These are phyloP conservation scores for Palloptera scutellata DNA, from an alignment of 2,888 invertebrate species.

Conservation along the genomic window DNA sequence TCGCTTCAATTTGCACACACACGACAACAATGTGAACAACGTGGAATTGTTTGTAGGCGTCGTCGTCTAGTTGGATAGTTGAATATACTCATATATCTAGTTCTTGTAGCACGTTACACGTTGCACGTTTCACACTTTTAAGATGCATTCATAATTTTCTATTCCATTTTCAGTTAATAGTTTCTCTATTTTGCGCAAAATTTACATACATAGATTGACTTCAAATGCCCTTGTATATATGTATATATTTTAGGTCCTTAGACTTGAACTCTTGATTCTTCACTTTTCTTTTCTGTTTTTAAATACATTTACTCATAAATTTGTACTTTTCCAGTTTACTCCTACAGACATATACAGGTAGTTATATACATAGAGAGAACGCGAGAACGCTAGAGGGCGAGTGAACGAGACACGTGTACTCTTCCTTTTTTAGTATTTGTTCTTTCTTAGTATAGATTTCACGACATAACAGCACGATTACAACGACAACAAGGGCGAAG, in stretches of 20 bases:
- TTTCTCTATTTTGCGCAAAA: neutral
- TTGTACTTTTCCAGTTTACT: neutral
- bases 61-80: neutral
- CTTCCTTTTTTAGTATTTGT: neutral
- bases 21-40: slow-evolving; percentile 6
- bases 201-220: neutral
- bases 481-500: neutral
- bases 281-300: slow-evolving; percentile 9
- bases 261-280: slow-evolving; percentile 13
- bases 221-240: slow-evolving; percentile 15
- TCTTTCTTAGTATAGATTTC: slow-evolving; percentile 28
- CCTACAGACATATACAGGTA: neutral
- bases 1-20: neutral
- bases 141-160: no score
- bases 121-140: no score
- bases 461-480: slow-evolving; percentile 44
- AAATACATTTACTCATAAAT: neutral
- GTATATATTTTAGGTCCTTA: slow-evolving; percentile 11
- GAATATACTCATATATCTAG: no score
- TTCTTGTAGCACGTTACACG: no score
- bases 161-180: neutral
- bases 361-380: neutral
- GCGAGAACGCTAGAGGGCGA: no score
- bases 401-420: slow-evolving; percentile 2
- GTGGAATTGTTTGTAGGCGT: neutral